A percentile compares a stretch with the other conserved stretches of the same genome.
These are phyloP conservation scores for Potamarius usumacintae DNA, from an alignment of 2,113 vertebrate genomes.

Conservation along the genomic window DNA sequence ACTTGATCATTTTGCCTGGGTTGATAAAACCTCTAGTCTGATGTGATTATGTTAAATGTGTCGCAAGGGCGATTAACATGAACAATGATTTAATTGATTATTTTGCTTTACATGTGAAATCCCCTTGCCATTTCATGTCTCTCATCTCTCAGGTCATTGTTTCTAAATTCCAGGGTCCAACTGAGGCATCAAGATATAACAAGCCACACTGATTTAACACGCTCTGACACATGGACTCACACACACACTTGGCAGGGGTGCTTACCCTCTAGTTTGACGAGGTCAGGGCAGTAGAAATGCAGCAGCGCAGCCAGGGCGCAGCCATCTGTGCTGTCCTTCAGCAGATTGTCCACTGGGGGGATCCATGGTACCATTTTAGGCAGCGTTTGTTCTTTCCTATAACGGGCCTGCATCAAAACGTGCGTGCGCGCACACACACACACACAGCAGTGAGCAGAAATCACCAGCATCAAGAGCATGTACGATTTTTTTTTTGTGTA, in stretches of 20 bases:
- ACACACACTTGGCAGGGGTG: not conserved
- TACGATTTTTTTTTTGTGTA: not conserved
- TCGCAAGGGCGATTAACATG: conserved; percentile 13
- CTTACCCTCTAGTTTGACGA: conserved; percentile 83
- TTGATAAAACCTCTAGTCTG: conserved; percentile 26
- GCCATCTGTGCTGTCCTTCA: conserved; percentile 92
- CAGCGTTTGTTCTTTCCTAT: conserved; percentile 88
- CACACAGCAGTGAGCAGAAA: not conserved
- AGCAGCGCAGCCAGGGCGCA: conserved; percentile 87
- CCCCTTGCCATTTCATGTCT: not conserved
- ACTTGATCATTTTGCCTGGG: not conserved
- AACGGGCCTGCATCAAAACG: conserved; percentile 79
- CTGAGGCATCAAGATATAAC: not conserved
- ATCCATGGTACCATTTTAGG: conserved; percentile 87
- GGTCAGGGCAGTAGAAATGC: conserved; percentile 93
- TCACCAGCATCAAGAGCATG: not conserved
- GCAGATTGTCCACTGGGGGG: conserved; percentile 88
- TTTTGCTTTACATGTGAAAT: not conserved
- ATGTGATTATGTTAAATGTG: conserved; percentile 25
- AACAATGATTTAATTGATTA: not conserved
- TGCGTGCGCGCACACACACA: conserved; percentile 20
- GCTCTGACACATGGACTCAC: not conserved
- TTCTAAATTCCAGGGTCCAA: not conserved
- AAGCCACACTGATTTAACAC: not conserved
- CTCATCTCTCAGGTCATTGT: not conserved